These are phyloP conservation scores for Megastigmus dorsalis DNA, from an alignment of 2,888 invertebrate genomes.

Conservation along the genomic window DNA sequence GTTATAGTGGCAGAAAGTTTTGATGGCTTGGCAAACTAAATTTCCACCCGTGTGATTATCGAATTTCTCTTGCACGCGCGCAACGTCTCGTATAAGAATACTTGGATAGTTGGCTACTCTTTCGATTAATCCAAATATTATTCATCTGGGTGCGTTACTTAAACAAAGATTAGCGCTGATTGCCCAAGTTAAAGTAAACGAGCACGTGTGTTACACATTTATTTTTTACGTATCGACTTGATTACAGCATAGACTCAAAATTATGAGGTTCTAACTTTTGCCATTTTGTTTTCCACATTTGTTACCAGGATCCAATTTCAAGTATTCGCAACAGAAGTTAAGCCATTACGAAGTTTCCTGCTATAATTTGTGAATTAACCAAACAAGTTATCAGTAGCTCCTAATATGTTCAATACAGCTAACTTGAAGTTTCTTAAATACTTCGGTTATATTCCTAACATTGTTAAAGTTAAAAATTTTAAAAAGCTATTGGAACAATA, in stretches of 20 bases:
- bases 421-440: too few relatives aligned
- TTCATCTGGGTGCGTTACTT: neutral
- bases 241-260: neutral
- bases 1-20: neutral
- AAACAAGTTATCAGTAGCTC: too few relatives aligned
- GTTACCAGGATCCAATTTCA: neutral
- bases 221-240: neutral
- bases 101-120: too few relatives aligned
- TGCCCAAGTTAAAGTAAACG: neutral
- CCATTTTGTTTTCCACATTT: neutral
- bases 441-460: too few relatives aligned
- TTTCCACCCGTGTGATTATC: neutral
- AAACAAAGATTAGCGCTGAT: constrained; percentile 6
- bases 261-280: neutral
- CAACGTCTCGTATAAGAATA: neutral
- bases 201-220: neutral
- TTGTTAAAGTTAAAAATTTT: too few relatives aligned
- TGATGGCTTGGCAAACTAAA: neutral
- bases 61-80: neutral
- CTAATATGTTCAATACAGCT: too few relatives aligned
- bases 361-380: too few relatives aligned
- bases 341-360: too few relatives aligned
- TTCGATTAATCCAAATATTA: neutral
- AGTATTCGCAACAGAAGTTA: neutral
- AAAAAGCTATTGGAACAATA: too few relatives aligned